These are phyloP conservation scores for Venusia cambrica DNA, from an alignment of 2,888 invertebrate genomes.

Conservation along the genomic window DNA sequence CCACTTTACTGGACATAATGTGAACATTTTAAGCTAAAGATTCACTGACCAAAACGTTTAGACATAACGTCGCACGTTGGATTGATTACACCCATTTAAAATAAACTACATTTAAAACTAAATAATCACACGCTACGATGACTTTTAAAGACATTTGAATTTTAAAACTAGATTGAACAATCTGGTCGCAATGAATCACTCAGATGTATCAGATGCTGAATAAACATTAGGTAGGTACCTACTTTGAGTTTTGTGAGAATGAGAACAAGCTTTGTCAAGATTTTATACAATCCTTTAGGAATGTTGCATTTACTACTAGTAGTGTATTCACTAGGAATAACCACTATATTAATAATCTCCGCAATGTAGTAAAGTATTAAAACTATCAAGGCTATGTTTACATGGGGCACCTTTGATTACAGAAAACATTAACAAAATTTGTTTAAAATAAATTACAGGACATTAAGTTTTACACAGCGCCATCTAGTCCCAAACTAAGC, in stretches of 20 bases:
- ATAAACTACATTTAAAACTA: constrained; percentile 27
- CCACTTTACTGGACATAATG: constrained; percentile 6
- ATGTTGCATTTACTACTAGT: too few species aligned
- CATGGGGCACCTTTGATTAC: too few species aligned
- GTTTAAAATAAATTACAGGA: too few species aligned
- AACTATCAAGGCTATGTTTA: too few species aligned
- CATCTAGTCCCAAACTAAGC: too few species aligned
- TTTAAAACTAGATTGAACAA: constrained; percentile 22
- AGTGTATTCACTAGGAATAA: too few species aligned
- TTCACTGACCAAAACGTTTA: constrained; percentile 23
- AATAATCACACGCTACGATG: constrained; percentile 24
- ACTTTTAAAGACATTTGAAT: constrained; percentile 24
- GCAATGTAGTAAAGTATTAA: too few species aligned
- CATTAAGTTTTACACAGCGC: too few species aligned
- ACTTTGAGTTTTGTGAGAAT: constrained; percentile 12
- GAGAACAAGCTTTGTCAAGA: too few species aligned
- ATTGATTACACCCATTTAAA: constrained; percentile 24
- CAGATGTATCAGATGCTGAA: constrained; percentile 18
- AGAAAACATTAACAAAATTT: too few species aligned
- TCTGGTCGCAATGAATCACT: constrained; percentile 20
- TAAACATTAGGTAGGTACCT: constrained; percentile 15
- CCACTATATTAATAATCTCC: too few species aligned
- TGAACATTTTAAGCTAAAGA: constrained; percentile 13
- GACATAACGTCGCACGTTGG: constrained; percentile 24
- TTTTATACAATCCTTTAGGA: too few species aligned